Evolutionary conservation across 2,888 invertebrate genomes (phyloP), one percentile per base, ranked within the genome.

Genomic region (Orgyia antiqua): DNA sequence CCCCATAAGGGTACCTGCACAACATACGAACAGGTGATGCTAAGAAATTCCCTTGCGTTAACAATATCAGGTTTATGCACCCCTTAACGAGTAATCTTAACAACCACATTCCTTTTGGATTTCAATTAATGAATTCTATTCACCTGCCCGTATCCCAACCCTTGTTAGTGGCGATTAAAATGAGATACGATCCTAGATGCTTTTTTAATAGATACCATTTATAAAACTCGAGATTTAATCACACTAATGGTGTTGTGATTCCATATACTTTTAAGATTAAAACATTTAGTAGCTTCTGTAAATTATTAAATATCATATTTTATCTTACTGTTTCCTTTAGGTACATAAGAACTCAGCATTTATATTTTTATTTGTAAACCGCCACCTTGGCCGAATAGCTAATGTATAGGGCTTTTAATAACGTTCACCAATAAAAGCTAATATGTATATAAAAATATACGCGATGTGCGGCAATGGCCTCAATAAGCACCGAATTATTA

Each of bases 11-110:
- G 73, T 75, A 78, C 77, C 79, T 79, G 74, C 62, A 33, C 72
- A 71, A 65, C 56, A 69, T 64, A 39, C 52, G 57, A 68, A 77
- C 80, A 82, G 74, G 74, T 83, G 82, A 72, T 68, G 55, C 49
- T 44, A 37, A 42, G 45, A 61, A 58, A 59, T 60, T 56, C 50
- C 10, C 41, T 29, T 27, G 29, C 31, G 53, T 4, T 42, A 44
- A 46, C 54, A 44, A 62, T 58, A 52, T 57, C 61, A 34, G 37
- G 49, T 60, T 68, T 69, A 78, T 77, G 71, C 76, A 78, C 76
- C 82, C 75, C 64, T 67, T 52, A 50, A 47, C 54, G 50, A 39
- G 44, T 58, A 43, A 56, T 54, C 54, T 52, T 60, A 64, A 68
- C 66, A 56, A 67, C 50, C 52, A 63, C 67, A 76, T 79, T 73